These are phyloP conservation scores for Heliconius congener DNA, from an alignment of 1,140 invertebrate genomes.

Conservation along the genomic window DNA sequence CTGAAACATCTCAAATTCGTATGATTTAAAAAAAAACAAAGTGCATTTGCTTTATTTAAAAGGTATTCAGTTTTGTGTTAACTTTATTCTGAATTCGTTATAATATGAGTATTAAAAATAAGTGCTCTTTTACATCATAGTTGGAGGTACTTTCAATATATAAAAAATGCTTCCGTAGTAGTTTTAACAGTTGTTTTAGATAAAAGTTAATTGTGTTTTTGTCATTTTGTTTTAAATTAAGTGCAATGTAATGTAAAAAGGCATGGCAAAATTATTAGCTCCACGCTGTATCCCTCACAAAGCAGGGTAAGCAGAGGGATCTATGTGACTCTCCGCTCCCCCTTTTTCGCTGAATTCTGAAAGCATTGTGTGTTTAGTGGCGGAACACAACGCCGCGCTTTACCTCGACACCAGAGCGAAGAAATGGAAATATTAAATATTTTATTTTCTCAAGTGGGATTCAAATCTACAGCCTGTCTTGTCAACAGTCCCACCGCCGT, in stretches of 20 bases:
- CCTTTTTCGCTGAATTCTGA: too few relatives aligned
- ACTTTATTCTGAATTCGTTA: slow-evolving; percentile 23
- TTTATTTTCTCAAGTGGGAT: too few relatives aligned
- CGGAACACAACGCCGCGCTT: too few relatives aligned
- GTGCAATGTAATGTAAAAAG: not conserved
- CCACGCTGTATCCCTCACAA: too few relatives aligned
- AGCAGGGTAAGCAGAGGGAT: too few relatives aligned
- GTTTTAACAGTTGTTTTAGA: slow-evolving; percentile 15
- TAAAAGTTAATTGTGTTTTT: slow-evolving; percentile 19
- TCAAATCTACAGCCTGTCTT: too few relatives aligned
- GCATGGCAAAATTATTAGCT: not conserved
- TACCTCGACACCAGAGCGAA: too few relatives aligned
- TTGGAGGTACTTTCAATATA: slow-evolving; percentile 15
- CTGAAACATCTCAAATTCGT: slow-evolving; percentile 8
- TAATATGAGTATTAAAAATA: slow-evolving; percentile 29
- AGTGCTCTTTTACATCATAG: slow-evolving; percentile 8
- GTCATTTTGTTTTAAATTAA: not conserved
- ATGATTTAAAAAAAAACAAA: slow-evolving; percentile 41
- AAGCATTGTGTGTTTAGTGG: too few relatives aligned
- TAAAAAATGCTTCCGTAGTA: slow-evolving; percentile 12
- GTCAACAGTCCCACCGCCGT: too few relatives aligned
- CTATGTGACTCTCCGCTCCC: too few relatives aligned
- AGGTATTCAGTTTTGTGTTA: slow-evolving; percentile 35
- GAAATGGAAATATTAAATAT: too few relatives aligned
- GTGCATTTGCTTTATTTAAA: slow-evolving; percentile 45